Evolutionary conservation across 1,140 invertebrate genomes (phyloP), one percentile per base, ranked within the genome.

Genomic region (Brachionus rubens): DNA sequence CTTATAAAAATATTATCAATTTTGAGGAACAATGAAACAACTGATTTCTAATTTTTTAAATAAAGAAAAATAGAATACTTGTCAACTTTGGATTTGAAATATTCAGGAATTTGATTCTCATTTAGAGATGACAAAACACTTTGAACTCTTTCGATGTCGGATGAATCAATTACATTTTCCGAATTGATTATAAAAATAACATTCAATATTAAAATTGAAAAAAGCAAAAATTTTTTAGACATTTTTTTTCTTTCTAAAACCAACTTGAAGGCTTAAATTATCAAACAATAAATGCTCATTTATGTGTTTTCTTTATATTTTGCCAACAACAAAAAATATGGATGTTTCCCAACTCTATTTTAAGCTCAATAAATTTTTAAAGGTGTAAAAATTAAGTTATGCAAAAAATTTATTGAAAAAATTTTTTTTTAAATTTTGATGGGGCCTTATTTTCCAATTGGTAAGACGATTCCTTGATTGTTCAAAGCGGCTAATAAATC

Each of bases 391-490:
- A 36, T 1, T 16, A 36, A 19, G 30, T 3, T 16, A 33, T 59
- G 33, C n/a, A 59, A 65, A 21, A 24, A 16, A 30, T 65, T 65
- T 30, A 30, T 65, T 43, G 9, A 43, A 65, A 6, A 16, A 43
- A 41, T 4, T 43, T 9, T 16, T 14, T 62, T 40, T 7, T 36
- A 62, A 10, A 16, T 40, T 21, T 14, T 24, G 12, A 24, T n/a
- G n/a, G n/a, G n/a, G n/a, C n/a, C n/a, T 65, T 65, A 72, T 72
- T 72, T 72, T 40, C 68, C 68, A 3, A 72, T 30, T 48, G 68
- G 68, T 16, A 72, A 28, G 21, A 72, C 68, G 10, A 72, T 40
- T 40, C 68, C 68, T 50, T 72, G 68, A 19, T 50, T 50, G 24
- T 72, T 72, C 14, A 72, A 48, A 7, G 68, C 68, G 2, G 68